Evolutionary conservation across 2,113 vertebrate species (phyloP).

Genomic region (Engraulis encrasicolus): DNA sequence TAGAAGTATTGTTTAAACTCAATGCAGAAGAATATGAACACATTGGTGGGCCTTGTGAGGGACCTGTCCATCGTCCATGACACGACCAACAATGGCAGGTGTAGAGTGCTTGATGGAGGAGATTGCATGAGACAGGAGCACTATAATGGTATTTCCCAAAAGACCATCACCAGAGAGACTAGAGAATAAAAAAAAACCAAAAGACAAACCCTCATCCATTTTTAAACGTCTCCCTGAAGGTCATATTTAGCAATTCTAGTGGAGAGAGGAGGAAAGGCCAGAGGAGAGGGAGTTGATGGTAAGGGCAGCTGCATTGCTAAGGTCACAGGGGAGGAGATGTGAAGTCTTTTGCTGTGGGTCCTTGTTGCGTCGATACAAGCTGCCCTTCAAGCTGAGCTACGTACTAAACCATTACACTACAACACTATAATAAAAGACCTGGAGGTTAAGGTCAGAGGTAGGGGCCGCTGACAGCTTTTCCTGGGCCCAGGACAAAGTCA

Average conservation of each 20-base stretch:
- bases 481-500: no score
- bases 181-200: conserved; percentile 6
- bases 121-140: background rate
- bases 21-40: background rate
- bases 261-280: conserved; percentile 27
- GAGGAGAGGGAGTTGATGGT: conserved; percentile 36
- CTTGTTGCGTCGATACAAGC: no score
- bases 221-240: conserved; percentile 60
- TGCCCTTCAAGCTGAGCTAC: no score
- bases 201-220: conserved; percentile 51
- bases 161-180: background rate
- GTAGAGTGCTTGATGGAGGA: background rate
- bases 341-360: conserved; percentile 21
- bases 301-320: conserved; percentile 43
- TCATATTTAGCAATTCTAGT: conserved; percentile 61
- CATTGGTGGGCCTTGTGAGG: background rate
- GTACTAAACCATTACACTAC: no score
- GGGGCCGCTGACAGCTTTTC: no score
- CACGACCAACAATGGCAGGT: background rate
- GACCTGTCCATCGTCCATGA: background rate
- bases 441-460: no score
- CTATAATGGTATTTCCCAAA: background rate
- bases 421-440: no score
- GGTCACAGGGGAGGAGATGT: conserved; percentile 26
- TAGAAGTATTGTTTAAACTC: no score